Conservation (phyloP, 2,888 invertebrate species). For the Polydrusus pterygomalis region DNA sequence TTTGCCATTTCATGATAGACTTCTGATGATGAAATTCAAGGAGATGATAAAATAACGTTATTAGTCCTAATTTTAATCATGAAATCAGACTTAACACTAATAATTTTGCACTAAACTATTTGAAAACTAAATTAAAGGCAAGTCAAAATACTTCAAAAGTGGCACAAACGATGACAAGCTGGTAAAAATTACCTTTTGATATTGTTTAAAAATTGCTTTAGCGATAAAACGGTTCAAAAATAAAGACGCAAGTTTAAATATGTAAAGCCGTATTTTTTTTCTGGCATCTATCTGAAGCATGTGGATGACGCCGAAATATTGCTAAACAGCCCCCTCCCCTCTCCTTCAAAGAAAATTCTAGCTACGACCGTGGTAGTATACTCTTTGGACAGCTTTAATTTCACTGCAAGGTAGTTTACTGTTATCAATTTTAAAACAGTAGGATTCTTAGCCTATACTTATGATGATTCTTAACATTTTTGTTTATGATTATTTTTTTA, state of each 20-base stretch:
- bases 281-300: too few species aligned
- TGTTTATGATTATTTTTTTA: too few species aligned
- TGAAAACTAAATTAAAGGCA: slow-evolving; percentile 23
- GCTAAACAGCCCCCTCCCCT: too few species aligned
- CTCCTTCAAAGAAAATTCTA: too few species aligned
- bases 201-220: not conserved
- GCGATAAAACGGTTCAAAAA: not conserved
- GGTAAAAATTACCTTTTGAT: not conserved
- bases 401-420: too few species aligned
- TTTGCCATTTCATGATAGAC: slow-evolving; percentile 46
- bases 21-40: not conserved
- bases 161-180: slow-evolving; percentile 9
- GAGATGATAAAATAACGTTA: slow-evolving; percentile 6
- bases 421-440: too few species aligned
- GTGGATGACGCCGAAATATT: too few species aligned
- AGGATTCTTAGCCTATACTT: too few species aligned
- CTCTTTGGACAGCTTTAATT: too few species aligned
- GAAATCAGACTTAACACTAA: slow-evolving; percentile 45
- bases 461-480: too few species aligned
- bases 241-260: not conserved
- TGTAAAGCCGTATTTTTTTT: too few species aligned
- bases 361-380: too few species aligned
- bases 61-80: slow-evolving; percentile 21
- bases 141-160: slow-evolving; percentile 40
- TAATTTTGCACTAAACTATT: slow-evolving; percentile 49